Evolutionary conservation across 2,113 vertebrate species (phyloP).

Genomic region (Aix galericulata): DNA sequence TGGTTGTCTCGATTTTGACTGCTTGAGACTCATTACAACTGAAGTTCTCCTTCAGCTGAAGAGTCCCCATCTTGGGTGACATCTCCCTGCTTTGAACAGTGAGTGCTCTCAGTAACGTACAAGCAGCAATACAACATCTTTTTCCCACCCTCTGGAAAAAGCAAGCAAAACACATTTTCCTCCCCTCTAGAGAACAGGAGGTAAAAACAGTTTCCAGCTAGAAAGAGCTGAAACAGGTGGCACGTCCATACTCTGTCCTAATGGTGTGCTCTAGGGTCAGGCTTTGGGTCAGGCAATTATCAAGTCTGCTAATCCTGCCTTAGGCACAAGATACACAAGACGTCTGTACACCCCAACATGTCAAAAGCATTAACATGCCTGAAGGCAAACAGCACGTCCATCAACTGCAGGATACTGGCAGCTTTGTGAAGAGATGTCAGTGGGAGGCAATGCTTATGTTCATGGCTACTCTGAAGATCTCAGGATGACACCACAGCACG

Average conservation of each 20-base stretch:
- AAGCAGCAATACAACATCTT: neutral
- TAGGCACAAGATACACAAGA: neutral
- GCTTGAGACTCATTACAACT: neutral
- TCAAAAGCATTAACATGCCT: neutral
- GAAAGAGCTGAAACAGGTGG: neutral
- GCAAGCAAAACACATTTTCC: neutral
- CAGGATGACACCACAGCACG: neutral
- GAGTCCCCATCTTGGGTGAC: neutral
- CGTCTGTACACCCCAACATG: neutral
- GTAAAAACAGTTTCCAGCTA: neutral
- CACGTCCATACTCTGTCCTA: neutral
- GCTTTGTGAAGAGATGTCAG: neutral
- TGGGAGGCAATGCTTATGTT: neutral
- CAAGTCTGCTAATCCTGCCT: neutral
- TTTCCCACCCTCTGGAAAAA: neutral
- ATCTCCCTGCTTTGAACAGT: neutral
- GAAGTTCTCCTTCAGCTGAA: neutral
- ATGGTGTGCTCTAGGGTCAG: neutral
- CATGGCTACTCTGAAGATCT: neutral
- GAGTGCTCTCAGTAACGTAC: neutral
- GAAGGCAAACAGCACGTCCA: neutral
- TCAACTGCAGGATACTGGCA: neutral
- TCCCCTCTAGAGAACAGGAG: neutral
- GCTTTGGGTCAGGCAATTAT: neutral
- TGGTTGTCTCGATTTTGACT: neutral